phyloP scores from a whole-genome alignment of 2,888 invertebrate species.

The Drosophila nr. perissopoda region DNA sequence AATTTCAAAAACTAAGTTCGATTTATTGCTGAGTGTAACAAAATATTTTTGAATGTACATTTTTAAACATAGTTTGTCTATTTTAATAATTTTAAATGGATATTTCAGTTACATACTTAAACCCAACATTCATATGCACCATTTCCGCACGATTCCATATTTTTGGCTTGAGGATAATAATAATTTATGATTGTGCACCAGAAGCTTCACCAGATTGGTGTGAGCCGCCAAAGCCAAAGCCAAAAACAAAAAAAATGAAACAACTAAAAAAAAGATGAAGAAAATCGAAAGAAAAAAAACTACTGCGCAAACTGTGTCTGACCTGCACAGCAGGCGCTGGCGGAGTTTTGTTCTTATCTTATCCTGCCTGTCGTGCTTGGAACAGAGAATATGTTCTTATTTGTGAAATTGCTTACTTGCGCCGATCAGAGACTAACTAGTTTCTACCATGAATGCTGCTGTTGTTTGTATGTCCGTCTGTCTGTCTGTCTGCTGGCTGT shows the following conservation, averaged over 20 bases:
- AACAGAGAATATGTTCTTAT: slow-evolving; percentile 67
- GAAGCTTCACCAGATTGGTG: slow-evolving; percentile 52
- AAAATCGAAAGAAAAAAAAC: slow-evolving; percentile 20
- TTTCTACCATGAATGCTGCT: slow-evolving; percentile 58
- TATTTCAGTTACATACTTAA: background rate
- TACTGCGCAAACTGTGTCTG: slow-evolving; percentile 52
- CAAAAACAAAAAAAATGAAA: slow-evolving; percentile 5
- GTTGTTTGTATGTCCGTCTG: slow-evolving; percentile 20
- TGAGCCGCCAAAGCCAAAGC: slow-evolving; percentile 40
- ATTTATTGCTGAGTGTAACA: background rate
- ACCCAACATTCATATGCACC: slow-evolving; percentile 10
- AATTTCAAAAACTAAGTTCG: background rate
- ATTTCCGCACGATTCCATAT: slow-evolving; percentile 3
- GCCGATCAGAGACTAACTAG: slow-evolving; percentile 66
- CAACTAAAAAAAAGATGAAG: background rate
- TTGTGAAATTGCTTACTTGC: slow-evolving; percentile 77
- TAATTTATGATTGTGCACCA: slow-evolving; percentile 49
- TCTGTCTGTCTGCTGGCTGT: slow-evolving; percentile 14
- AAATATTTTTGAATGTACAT: background rate
- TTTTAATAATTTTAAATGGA: background rate
- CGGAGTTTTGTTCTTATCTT: slow-evolving; percentile 68
- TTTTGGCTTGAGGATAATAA: slow-evolving; percentile 15
- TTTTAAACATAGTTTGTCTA: background rate
- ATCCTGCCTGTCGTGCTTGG: slow-evolving; percentile 56
- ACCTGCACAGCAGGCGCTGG: slow-evolving; percentile 75